Evolutionary conservation across 2,113 vertebrate genomes (phyloP).

Genomic region (Saguinus imperator): DNA sequence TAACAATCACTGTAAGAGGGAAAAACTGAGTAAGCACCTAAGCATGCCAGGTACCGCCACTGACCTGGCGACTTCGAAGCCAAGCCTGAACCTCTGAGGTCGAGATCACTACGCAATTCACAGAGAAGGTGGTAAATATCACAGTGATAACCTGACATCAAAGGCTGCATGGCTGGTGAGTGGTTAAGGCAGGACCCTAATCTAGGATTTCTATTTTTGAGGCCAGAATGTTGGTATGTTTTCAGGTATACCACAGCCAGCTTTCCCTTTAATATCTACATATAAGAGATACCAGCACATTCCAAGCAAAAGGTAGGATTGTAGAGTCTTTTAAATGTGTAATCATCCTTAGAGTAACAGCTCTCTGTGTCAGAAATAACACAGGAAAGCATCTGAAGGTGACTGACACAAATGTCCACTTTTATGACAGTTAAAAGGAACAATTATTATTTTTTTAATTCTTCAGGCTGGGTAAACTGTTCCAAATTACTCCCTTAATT

Average conservation of each 20-base stretch:
- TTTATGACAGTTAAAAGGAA: neutral
- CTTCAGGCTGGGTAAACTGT: neutral
- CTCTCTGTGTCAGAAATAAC: neutral
- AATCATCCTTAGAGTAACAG: neutral
- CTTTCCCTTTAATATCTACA: no score
- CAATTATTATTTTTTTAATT: neutral
- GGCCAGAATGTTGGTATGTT: neutral
- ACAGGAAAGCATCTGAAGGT: neutral
- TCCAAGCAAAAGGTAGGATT: neutral
- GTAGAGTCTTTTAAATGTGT: neutral
- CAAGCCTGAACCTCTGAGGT: rapidly evolving
- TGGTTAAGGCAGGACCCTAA: neutral
- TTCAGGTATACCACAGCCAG: neutral
- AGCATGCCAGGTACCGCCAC: rapidly evolving
- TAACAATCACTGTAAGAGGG: neutral
- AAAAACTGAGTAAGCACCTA: neutral
- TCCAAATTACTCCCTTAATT: neutral
- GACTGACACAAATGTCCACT: neutral
- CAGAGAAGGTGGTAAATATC: neutral
- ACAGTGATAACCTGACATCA: neutral
- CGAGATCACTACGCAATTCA: rapidly evolving
- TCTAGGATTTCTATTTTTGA: neutral
- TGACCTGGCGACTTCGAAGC: neutral
- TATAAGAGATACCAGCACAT: neutral
- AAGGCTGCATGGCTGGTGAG: rapidly evolving